Evolutionary conservation across 1,140 invertebrate genomes (phyloP), one percentile per base, ranked within the genome.

Genomic region (Leptinotarsa lineolata): DNA sequence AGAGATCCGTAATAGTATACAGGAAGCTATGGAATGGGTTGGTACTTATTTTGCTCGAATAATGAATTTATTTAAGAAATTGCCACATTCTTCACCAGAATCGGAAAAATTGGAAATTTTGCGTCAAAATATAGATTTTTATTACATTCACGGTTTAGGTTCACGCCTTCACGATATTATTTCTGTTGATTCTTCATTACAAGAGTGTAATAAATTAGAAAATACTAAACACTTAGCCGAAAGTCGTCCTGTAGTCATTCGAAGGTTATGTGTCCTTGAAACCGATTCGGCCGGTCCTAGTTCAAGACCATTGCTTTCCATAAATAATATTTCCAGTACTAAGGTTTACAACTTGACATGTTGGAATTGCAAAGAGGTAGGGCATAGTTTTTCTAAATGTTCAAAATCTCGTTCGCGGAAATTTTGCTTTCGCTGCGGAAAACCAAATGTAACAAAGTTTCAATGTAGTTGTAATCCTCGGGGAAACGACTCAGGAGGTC

Each of bases 381-480:
- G 30, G 11, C 65, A 67, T 67, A 67, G 39, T 67, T 67, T 67
- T 20, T 24, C 21, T 20, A 45, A 67, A 45, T 67, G 65, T 67
- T 24, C 65, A 5, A 67, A 20, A 45, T 11, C 21, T 15, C 12
- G 65, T 15, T 20, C 15, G 20, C 21, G 39, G 16, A 67, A 67
- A 45, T 67, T 67, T 67, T 67, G 65, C 30, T 67, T 67, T 39
- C 30, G 65, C 13, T 67, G 65, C 65, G 65, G 65, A 13, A 67
- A 67, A 67, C 15, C 24, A 13, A 20, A 67, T 45, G 65, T 67
- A 15, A 67, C 65, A 44, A 67, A 67, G 30, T 67, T 24, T 39
- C 22, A 30, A 45, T 67, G 65, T 67, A 45, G 1, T 67, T 67
- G 65, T 45, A 13, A 67, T 67, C 21, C 4, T 15, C 30, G 30